Conservation (phyloP, 1,140 invertebrate genomes). For the Phocides pigmalion region DNA sequence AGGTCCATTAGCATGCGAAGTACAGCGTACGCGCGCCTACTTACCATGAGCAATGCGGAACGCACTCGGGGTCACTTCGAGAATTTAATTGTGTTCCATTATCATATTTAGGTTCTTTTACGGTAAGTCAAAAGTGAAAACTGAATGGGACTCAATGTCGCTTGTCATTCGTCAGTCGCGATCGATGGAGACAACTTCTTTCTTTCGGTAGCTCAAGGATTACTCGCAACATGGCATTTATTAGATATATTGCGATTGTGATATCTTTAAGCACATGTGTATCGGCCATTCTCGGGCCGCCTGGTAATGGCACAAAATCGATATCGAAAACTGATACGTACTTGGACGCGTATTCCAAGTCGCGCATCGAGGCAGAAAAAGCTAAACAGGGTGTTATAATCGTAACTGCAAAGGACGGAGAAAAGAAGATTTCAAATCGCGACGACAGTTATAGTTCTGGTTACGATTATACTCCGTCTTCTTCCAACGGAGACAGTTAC, state of each 20-base stretch:
- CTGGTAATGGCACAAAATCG: constrained; percentile 57
- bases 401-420: constrained; percentile 75
- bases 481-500: constrained; percentile 56
- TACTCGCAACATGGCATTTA: constrained; percentile 57
- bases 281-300: constrained; percentile 67
- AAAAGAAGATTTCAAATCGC: constrained; percentile 73
- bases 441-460: constrained; percentile 69
- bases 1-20: constrained; percentile 67
- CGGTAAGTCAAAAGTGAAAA: constrained; percentile 83
- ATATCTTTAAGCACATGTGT: constrained; percentile 55
- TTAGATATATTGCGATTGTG: constrained; percentile 50
- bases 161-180: constrained; percentile 73
- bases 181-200: constrained; percentile 78
- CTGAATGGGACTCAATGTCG: constrained; percentile 64
- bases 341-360: constrained; percentile 74
- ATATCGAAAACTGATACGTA: constrained; percentile 70
- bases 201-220: constrained; percentile 58
- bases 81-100: constrained; percentile 83
- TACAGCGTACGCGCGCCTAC: constrained; percentile 59
- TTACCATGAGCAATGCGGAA: constrained; percentile 81
- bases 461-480: constrained; percentile 70
- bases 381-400: constrained; percentile 76
- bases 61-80: constrained; percentile 72
- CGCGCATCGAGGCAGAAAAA: constrained; percentile 73
- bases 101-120: constrained; percentile 83